A percentile compares a stretch with the other conserved stretches of the same genome.
Evolutionary conservation across 1,140 invertebrate genomes (phyloP).

Genomic region (Stegodyphus mimosarum): DNA sequence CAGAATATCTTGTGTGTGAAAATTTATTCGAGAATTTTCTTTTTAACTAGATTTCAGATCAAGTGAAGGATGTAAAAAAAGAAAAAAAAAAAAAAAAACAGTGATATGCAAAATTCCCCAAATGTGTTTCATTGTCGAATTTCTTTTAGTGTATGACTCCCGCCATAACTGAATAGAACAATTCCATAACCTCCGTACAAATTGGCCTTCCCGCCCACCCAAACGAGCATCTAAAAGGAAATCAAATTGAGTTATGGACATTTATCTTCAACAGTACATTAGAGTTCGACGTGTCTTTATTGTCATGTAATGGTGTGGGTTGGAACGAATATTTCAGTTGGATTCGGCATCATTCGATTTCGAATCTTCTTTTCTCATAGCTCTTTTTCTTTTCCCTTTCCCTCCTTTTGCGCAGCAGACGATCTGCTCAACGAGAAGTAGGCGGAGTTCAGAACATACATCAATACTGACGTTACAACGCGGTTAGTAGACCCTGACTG

Average conservation of each 20-base stretch:
- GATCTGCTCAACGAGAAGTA: neutral
- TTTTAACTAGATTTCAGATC: no score
- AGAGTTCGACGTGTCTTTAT: neutral
- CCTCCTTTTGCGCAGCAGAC: neutral
- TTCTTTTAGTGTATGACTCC: no score
- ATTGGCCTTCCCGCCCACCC: slow-evolving; percentile 24
- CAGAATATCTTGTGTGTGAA: no score
- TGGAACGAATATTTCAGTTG: slow-evolving; percentile 25
- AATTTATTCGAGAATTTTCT: no score
- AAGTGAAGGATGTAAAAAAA: no score
- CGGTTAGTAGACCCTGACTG: neutral
- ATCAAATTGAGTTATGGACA: slow-evolving; percentile 52
- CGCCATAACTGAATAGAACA: neutral
- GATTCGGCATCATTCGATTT: slow-evolving; percentile 28
- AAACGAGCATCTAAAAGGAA: slow-evolving; percentile 37
- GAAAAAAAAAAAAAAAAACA: no score
- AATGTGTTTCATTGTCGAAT: no score
- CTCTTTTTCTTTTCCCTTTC: neutral
- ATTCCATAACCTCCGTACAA: neutral
- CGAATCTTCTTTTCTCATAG: neutral
- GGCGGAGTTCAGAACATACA: slow-evolving; percentile 8
- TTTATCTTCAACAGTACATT: slow-evolving; percentile 29
- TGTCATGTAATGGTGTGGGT: slow-evolving; percentile 22
- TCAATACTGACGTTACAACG: slow-evolving; percentile 17
- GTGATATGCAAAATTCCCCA: no score